phyloP scores from a whole-genome alignment of 1,140 invertebrate species.

The Sitophilus oryzae region DNA sequence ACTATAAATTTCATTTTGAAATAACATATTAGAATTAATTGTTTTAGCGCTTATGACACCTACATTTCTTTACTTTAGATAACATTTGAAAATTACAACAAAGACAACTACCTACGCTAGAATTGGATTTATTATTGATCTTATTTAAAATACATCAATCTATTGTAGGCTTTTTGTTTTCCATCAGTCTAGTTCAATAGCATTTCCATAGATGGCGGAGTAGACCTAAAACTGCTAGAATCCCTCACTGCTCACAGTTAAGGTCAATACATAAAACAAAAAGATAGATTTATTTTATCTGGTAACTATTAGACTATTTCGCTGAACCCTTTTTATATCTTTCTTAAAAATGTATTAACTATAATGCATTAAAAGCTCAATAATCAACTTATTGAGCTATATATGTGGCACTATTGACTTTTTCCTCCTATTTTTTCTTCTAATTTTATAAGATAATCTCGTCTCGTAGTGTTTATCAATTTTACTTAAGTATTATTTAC shows the following conservation, averaged over 20 bases:
- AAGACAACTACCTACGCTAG: too few species aligned
- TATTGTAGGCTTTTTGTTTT: not conserved
- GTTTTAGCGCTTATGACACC: not conserved
- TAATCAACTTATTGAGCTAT: too few species aligned
- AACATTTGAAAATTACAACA: not conserved
- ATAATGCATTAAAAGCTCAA: too few species aligned
- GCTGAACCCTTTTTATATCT: too few species aligned
- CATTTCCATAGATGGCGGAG: not conserved
- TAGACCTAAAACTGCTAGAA: too few species aligned
- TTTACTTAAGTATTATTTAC: not conserved
- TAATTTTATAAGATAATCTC: not conserved
- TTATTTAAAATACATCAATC: not conserved
- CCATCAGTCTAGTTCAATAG: too few species aligned
- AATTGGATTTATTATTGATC: not conserved
- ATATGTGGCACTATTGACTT: too few species aligned
- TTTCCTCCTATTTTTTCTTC: not conserved
- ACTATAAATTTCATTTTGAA: not conserved
- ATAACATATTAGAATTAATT: conserved; percentile 10
- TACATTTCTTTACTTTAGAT: not conserved
- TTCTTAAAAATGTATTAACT: too few species aligned
- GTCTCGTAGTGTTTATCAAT: not conserved
- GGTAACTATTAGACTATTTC: too few species aligned
- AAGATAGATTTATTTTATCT: too few species aligned
- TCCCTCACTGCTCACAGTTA: too few species aligned
- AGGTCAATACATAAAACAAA: too few species aligned